phyloP scores from a whole-genome alignment of 2,113 vertebrate genomes.

The Choloepus hoffmanni region DNA sequence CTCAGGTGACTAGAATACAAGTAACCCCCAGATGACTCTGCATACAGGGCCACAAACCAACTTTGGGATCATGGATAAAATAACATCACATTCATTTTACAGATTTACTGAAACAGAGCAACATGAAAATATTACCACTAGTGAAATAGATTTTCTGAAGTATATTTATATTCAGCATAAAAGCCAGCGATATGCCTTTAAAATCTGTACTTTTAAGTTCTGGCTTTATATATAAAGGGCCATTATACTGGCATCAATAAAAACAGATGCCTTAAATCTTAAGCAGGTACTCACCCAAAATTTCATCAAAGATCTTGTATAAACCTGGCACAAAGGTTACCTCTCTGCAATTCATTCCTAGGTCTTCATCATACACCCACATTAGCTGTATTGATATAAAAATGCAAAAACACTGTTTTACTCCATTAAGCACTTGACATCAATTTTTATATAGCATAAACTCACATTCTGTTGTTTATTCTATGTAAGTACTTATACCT shows the following conservation, averaged over 20 bases:
- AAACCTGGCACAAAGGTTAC: constrained; percentile 98
- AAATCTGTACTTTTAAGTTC: not conserved
- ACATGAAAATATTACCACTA: not conserved
- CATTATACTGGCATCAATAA: not conserved
- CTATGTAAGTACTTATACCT: not conserved
- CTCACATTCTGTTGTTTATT: not conserved
- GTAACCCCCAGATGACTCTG: not conserved
- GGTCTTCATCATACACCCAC: constrained; percentile 99
- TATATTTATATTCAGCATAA: constrained; percentile 26
- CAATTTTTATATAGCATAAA: constrained; percentile 46
- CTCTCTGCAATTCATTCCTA: constrained; percentile 98
- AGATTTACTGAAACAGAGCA: constrained; percentile 37
- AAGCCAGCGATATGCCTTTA: constrained; percentile 7
- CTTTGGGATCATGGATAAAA: not conserved
- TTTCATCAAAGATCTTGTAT: constrained; percentile 99
- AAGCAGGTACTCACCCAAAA: constrained; percentile 93
- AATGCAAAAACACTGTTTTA: constrained; percentile 60
- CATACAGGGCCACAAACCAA: not conserved
- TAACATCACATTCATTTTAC: not conserved
- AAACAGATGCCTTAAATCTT: constrained; percentile 49
- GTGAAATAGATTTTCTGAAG: constrained; percentile 33
- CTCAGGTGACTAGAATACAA: not conserved
- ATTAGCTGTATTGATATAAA: constrained; percentile 90
- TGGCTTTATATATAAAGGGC: not conserved
- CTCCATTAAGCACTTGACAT: not conserved